phyloP scores from a whole-genome alignment of 2,888 invertebrate genomes.

The Cephus sareptanus region DNA sequence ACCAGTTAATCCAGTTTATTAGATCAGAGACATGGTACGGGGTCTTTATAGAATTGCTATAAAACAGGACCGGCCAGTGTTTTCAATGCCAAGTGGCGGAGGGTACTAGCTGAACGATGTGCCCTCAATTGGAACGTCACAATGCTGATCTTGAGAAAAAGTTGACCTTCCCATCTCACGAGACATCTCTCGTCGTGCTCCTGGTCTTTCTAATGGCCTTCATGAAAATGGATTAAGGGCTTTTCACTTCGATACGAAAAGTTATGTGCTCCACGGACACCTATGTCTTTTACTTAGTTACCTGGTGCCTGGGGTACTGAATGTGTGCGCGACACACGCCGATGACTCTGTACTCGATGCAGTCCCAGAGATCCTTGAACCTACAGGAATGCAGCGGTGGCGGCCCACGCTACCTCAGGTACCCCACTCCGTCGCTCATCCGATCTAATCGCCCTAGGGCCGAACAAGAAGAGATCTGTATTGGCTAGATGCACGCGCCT shows the following conservation, averaged over 20 bases:
- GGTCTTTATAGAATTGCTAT: background rate
- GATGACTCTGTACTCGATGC: constrained; percentile 25
- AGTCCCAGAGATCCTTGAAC: constrained; percentile 60
- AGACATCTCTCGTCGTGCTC: background rate
- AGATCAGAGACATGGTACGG: background rate
- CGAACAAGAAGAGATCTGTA: constrained; percentile 8
- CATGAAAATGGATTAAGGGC: background rate
- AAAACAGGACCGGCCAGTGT: background rate
- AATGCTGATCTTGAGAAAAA: background rate
- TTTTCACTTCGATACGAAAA: background rate
- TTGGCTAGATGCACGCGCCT: constrained; percentile 10
- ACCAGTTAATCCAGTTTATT: background rate
- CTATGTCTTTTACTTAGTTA: background rate
- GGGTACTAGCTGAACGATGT: background rate
- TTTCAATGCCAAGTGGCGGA: background rate
- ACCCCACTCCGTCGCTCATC: constrained; percentile 36
- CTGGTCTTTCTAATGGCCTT: background rate
- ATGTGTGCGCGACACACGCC: constrained; percentile 25
- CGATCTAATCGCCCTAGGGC: constrained; percentile 52
- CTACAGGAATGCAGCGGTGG: constrained; percentile 62
- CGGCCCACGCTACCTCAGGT: constrained; percentile 59
- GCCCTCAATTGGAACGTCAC: background rate
- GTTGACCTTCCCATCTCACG: background rate
- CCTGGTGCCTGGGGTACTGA: background rate
- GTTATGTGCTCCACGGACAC: background rate